phyloP scores from a whole-genome alignment of 2,113 vertebrate genomes.

The Gymnarchus niloticus region DNA sequence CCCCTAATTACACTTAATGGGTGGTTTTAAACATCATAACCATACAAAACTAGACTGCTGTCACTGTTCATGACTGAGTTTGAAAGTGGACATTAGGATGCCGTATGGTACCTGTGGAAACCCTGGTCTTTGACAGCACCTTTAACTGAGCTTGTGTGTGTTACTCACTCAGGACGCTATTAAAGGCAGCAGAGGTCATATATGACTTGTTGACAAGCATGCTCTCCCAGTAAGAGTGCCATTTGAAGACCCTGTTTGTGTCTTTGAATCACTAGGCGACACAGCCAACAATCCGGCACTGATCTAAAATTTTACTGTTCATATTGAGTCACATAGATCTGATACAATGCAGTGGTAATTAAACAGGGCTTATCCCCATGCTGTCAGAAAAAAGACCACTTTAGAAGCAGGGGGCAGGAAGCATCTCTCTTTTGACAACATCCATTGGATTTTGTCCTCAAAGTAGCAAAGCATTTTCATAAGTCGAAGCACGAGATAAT shows the following conservation, averaged over 20 bases:
- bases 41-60: too few relatives aligned
- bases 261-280: too few relatives aligned
- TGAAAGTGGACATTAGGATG: background rate
- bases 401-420: background rate
- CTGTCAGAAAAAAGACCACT: background rate
- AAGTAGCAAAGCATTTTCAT: conserved; percentile 11
- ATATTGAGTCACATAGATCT: background rate
- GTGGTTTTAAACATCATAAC: background rate
- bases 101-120: background rate
- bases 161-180: background rate
- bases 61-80: too few relatives aligned
- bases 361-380: background rate
- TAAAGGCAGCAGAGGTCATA: background rate
- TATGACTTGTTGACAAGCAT: background rate
- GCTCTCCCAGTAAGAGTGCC: background rate
- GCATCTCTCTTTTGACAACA: background rate
- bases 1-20: background rate
- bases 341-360: background rate
- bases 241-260: background rate
- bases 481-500: conserved; percentile 26
- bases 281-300: too few relatives aligned
- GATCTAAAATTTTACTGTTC: background rate
- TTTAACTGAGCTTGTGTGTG: background rate
- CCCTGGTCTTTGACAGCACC: background rate
- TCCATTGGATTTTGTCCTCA: conserved; percentile 13